phyloP scores from a whole-genome alignment of 2,113 vertebrate genomes.

The Orthochromis malagaraziensis region DNA sequence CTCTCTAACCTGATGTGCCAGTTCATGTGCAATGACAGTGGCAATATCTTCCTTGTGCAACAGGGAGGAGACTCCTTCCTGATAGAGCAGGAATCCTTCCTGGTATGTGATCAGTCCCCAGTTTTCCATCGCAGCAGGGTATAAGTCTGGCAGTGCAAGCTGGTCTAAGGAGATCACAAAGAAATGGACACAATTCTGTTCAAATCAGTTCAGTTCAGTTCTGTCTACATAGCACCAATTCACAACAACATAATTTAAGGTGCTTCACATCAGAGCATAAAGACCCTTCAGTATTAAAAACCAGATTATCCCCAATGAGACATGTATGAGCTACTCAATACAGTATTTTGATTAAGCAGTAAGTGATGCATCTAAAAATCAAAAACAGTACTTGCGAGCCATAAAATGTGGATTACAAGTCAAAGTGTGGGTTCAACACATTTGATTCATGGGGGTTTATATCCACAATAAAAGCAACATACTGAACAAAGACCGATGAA shows the following conservation, averaged over 20 bases:
- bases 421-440: not conserved
- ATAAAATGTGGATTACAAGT: not conserved
- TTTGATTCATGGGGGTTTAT: not conserved
- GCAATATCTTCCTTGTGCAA: conserved; percentile 49
- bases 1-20: conserved; percentile 70
- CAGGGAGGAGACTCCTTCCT: conserved; percentile 46
- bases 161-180: conserved; percentile 53
- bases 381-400: not conserved
- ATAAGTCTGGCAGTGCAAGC: conserved; percentile 68
- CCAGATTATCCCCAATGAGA: not conserved
- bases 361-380: not conserved
- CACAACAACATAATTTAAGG: not conserved
- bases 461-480: not conserved
- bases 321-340: not conserved
- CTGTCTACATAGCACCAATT: not conserved
- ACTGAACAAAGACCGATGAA: not conserved
- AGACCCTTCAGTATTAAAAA: not conserved
- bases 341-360: not conserved
- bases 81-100: conserved; percentile 58
- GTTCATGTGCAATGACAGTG: conserved; percentile 56
- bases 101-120: conserved; percentile 72
- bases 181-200: not conserved
- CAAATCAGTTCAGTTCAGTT: not conserved
- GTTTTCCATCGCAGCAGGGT: conserved; percentile 64
- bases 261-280: not conserved